These are phyloP conservation scores for Heterohyrax brucei DNA, from an alignment of 2,797 vertebrate genomes.

Conservation along the genomic window DNA sequence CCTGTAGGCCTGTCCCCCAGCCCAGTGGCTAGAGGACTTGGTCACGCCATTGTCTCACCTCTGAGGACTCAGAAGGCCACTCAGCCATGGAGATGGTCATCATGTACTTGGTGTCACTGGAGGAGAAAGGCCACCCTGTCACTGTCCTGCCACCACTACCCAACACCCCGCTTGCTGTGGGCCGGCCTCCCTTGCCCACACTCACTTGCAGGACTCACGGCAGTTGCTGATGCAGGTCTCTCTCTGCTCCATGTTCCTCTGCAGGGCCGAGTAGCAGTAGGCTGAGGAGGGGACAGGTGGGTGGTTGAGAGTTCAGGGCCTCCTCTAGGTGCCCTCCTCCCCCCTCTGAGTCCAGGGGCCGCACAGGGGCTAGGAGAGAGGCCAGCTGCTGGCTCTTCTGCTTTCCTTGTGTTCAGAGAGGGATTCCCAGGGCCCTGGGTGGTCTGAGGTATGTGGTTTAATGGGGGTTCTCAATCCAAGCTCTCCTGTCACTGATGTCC, in stretches of 20 bases:
- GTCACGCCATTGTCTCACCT: constrained; percentile 85
- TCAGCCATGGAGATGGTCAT: constrained; percentile 94
- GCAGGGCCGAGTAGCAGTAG: constrained; percentile 89
- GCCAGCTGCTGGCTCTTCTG: not conserved
- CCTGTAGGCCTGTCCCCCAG: not conserved
- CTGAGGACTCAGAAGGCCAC: constrained; percentile 92
- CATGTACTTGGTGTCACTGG: constrained; percentile 92
- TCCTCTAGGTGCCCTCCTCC: accelerated
- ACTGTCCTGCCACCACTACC: accelerated
- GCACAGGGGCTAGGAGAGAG: not conserved
- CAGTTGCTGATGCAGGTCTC: constrained; percentile 91
- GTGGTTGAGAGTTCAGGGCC: not conserved
- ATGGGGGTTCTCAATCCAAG: not conserved
- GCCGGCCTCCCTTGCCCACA: accelerated
- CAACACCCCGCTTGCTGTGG: accelerated
- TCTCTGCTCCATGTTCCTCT: constrained; percentile 84
- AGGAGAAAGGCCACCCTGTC: constrained; percentile 40
- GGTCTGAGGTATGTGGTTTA: not conserved
- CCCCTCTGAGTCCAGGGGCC: not conserved
- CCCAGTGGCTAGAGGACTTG: not conserved
- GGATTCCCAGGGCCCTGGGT: not conserved
- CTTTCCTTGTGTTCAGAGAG: not conserved
- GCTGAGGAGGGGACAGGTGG: constrained; percentile 81
- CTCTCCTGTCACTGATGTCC: not conserved
- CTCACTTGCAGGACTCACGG: constrained; percentile 93